Conservation (phyloP, 2,797 vertebrate genomes). For the Cichlasoma orientale region DNA sequence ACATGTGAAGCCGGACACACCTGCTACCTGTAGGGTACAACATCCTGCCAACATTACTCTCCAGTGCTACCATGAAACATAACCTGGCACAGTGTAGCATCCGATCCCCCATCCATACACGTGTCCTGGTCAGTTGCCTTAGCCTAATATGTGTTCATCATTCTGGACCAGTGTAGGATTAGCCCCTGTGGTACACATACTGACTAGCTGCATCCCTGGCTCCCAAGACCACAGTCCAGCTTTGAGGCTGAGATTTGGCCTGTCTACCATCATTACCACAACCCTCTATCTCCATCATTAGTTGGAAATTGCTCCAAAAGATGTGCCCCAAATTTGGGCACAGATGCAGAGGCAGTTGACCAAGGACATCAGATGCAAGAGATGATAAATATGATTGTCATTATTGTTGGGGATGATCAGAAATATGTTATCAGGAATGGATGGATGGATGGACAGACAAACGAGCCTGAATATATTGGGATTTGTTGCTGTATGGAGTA, state of each 20-base stretch:
- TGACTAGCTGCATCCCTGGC: conserved; percentile 39
- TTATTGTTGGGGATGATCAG: conserved; percentile 19
- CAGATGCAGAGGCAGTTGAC: conserved; percentile 5
- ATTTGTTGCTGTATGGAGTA: conserved; percentile 12
- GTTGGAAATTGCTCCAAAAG: conserved; percentile 48
- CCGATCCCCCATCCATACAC: conserved; percentile 35
- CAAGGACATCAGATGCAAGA: conserved; percentile 36
- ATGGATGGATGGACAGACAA: neutral
- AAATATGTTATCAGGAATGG: neutral
- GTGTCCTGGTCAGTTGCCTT: conserved; percentile 62
- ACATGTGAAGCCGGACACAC: conserved; percentile 28
- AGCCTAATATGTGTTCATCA: conserved; percentile 73
- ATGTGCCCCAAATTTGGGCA: conserved; percentile 29
- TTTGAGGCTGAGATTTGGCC: conserved; percentile 61
- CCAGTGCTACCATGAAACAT: conserved; percentile 16
- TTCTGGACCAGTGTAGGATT: conserved; percentile 74
- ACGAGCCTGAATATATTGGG: neutral
- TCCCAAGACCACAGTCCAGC: conserved; percentile 35
- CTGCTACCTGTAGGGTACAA: conserved; percentile 54
- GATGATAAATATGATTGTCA: conserved; percentile 27
- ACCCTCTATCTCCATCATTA: conserved; percentile 67
- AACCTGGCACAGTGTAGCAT: conserved; percentile 36
- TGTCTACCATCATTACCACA: conserved; percentile 69
- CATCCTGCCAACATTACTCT: conserved; percentile 32
- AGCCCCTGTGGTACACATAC: conserved; percentile 65